phyloP scores from a whole-genome alignment of 2,113 vertebrate genomes.

The Corythaeola cristata region DNA sequence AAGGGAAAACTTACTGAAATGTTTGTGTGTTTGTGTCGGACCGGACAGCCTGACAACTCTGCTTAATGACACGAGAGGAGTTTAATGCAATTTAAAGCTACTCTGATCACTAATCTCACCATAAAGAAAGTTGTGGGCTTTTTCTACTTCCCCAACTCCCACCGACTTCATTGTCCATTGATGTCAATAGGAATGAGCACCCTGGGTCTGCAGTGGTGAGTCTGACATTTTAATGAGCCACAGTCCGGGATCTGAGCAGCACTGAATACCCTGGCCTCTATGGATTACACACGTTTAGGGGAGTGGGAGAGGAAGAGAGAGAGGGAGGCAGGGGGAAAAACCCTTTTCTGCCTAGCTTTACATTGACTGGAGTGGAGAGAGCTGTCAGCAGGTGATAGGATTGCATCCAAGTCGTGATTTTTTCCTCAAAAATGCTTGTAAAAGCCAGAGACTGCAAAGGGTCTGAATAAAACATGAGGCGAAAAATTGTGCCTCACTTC shows the following conservation, averaged over 20 bases:
- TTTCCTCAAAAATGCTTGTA: neutral
- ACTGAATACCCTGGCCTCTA: neutral
- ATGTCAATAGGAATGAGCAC: neutral
- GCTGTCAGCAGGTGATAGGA: neutral
- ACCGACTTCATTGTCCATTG: neutral
- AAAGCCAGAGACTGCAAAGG: neutral
- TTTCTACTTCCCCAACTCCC: neutral
- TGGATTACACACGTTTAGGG: neutral
- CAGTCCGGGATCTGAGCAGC: neutral
- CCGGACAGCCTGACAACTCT: neutral
- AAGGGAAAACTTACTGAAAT: conserved; percentile 8
- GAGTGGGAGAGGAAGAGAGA: neutral
- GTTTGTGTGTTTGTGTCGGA: neutral
- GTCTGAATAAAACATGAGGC: conserved; percentile 2
- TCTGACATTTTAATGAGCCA: conserved; percentile 43
- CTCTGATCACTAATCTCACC: neutral
- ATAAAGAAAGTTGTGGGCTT: neutral
- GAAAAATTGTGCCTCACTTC: neutral
- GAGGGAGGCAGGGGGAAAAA: neutral
- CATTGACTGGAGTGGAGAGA: neutral
- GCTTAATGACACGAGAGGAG: neutral
- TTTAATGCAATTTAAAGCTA: neutral
- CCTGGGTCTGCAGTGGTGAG: neutral
- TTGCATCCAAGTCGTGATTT: neutral
- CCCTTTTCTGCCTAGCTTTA: neutral